Conservation (phyloP, 53 echinoderm and acorn worm genomes). For the Stichopus horrens region DNA sequence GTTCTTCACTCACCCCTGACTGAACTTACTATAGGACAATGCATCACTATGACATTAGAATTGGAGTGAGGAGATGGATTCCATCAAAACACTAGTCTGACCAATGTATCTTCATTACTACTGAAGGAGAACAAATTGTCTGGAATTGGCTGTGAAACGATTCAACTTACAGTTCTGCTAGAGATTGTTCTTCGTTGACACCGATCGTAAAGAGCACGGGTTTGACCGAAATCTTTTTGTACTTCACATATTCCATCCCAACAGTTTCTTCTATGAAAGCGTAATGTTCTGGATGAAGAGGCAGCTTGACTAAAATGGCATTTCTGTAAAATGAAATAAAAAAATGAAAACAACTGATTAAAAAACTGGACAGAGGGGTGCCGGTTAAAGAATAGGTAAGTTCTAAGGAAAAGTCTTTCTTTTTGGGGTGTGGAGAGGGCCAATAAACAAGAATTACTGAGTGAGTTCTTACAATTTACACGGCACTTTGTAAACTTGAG, state of each 20-base stretch:
- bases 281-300: constrained; percentile 53
- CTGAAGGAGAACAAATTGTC: too few relatives aligned
- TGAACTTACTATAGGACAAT: too few relatives aligned
- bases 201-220: constrained; percentile 84
- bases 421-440: not conserved
- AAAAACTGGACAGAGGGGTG: too few relatives aligned
- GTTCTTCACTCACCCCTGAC: too few relatives aligned
- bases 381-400: not conserved
- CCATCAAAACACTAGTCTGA: too few relatives aligned
- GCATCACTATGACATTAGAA: too few relatives aligned
- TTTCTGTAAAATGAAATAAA: not conserved
- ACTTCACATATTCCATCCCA: constrained; percentile 4
- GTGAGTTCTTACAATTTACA: not conserved
- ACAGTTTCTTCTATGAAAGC: constrained; percentile 22
- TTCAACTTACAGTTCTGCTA: constrained; percentile 87
- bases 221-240: constrained; percentile 61
- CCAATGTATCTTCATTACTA: too few relatives aligned
- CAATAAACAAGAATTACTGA: not conserved
- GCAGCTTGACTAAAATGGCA: constrained; percentile 68
- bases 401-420: not conserved
- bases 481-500: too few relatives aligned
- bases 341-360: not conserved
- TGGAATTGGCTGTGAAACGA: too few relatives aligned
- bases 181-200: constrained; percentile 86
- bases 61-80: too few relatives aligned